phyloP scores from a whole-genome alignment of 2,113 vertebrate genomes.

The Gobiocypris rarus region DNA sequence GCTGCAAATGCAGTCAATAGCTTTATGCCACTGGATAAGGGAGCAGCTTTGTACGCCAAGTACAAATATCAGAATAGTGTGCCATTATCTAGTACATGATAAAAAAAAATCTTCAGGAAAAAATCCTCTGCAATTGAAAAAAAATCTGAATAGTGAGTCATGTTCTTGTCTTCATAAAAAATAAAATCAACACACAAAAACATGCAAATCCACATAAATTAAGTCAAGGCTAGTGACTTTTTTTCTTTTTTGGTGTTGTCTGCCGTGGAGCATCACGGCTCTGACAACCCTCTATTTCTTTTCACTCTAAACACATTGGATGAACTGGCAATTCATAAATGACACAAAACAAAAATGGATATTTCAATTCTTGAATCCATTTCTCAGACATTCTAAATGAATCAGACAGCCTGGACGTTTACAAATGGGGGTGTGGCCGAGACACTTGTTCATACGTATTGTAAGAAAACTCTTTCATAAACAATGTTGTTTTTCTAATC shows the following conservation, averaged over 20 bases:
- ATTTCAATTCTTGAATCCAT: constrained; percentile 6
- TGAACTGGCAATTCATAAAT: neutral
- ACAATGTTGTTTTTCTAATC: constrained; percentile 38
- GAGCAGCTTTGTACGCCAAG: neutral
- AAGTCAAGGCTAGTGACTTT: neutral
- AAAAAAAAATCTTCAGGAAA: neutral
- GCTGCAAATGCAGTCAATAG: constrained; percentile 48
- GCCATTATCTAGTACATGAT: constrained; percentile 8
- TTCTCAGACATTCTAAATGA: constrained; percentile 2
- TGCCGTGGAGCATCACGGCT: neutral
- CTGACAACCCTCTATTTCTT: constrained; percentile 4
- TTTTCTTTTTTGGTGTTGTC: neutral
- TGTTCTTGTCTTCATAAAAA: constrained; percentile 5
- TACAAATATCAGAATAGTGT: neutral
- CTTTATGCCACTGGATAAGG: constrained; percentile 27
- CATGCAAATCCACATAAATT: neutral
- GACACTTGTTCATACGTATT: neutral
- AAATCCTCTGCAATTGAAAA: neutral
- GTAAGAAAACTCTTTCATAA: constrained; percentile 24
- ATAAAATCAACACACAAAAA: neutral
- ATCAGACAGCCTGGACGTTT: constrained; percentile 8
- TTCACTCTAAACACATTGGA: neutral
- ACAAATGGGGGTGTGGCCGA: constrained; percentile 17
- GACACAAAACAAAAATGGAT: constrained; percentile 27
- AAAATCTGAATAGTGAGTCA: neutral